Evolutionary conservation across 1,140 invertebrate genomes (phyloP).

Genomic region (Cryptotermes secundus): DNA sequence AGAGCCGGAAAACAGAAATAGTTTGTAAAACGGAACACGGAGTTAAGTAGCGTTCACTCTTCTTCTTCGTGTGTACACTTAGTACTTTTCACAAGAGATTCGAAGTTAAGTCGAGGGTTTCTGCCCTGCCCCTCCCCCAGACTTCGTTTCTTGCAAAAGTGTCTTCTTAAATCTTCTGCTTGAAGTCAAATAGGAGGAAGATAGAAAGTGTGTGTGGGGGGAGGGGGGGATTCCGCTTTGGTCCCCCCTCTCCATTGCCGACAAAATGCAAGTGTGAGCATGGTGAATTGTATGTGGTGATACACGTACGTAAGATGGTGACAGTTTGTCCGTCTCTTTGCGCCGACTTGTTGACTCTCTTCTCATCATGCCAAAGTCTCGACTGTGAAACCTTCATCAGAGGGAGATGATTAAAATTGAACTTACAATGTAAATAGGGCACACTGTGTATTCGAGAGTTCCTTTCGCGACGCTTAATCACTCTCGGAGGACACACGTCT

Average conservation of each 20-base stretch:
- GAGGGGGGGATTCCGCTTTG: not conserved
- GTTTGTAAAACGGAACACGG: not conserved
- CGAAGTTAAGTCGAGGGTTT: not conserved
- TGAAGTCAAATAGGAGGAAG: not conserved
- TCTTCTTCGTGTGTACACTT: slow-evolving; percentile 7
- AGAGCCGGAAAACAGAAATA: not conserved
- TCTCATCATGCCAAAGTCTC: too few relatives aligned
- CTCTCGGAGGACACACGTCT: too few relatives aligned
- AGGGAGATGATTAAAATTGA: too few relatives aligned
- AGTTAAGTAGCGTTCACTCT: not conserved
- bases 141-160: not conserved
- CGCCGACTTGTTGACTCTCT: not conserved
- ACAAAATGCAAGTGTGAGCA: not conserved
- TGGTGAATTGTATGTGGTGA: not conserved
- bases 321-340: too few relatives aligned
- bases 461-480: too few relatives aligned
- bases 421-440: too few relatives aligned
- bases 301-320: not conserved
- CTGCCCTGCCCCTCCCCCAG: not conserved
- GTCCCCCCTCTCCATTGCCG: not conserved
- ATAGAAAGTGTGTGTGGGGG: too few relatives aligned
- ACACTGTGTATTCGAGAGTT: too few relatives aligned
- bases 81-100: slow-evolving; percentile 19
- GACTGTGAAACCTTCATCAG: too few relatives aligned
- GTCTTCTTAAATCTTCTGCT: not conserved